Percentiles rank a stretch among this genome's conserved stretches.
Conservation (phyloP, 2,888 invertebrate species). For the Notodonta dromedarius region DNA sequence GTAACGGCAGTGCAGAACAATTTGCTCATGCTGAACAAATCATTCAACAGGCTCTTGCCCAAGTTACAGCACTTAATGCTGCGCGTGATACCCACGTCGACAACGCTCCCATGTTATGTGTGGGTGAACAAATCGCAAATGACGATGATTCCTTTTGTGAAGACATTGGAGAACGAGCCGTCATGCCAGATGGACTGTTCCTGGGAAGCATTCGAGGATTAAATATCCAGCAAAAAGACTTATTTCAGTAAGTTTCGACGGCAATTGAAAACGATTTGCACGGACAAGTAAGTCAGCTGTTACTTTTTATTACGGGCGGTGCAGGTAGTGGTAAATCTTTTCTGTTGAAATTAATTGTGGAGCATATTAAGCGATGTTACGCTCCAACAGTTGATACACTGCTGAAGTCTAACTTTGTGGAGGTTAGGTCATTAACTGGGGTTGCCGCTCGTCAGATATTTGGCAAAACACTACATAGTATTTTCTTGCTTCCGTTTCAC, state of each 20-base stretch:
- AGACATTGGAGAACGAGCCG: slow-evolving; percentile 6
- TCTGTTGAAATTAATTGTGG: too few species aligned
- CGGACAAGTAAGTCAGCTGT: too few species aligned
- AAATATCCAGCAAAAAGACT: slow-evolving; percentile 10
- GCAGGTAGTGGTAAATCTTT: too few species aligned
- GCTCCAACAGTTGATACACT: too few species aligned
- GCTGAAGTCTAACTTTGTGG: too few species aligned
- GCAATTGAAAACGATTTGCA: slow-evolving; percentile 7
- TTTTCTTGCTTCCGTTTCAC: too few species aligned
- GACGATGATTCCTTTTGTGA: slow-evolving; percentile 9
- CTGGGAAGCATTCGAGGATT: slow-evolving; percentile 6
- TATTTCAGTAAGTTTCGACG: background rate
- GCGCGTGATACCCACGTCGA: slow-evolving; percentile 4
- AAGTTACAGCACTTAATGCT: slow-evolving; percentile 8
- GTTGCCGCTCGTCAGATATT: too few species aligned
- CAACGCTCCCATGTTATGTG: background rate
- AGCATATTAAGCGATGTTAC: too few species aligned
- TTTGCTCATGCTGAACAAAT: slow-evolving; percentile 11
- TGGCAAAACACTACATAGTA: too few species aligned
- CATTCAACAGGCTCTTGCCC: slow-evolving; percentile 8
- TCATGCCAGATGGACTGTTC: slow-evolving; percentile 10
- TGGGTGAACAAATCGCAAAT: slow-evolving; percentile 8
- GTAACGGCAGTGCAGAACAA: slow-evolving; percentile 5
- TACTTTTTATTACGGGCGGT: too few species aligned
- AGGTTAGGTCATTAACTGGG: too few species aligned